Evolutionary conservation across 23 tunicate genomes (phyloP).

Genomic region (Oikopleura dioica): DNA sequence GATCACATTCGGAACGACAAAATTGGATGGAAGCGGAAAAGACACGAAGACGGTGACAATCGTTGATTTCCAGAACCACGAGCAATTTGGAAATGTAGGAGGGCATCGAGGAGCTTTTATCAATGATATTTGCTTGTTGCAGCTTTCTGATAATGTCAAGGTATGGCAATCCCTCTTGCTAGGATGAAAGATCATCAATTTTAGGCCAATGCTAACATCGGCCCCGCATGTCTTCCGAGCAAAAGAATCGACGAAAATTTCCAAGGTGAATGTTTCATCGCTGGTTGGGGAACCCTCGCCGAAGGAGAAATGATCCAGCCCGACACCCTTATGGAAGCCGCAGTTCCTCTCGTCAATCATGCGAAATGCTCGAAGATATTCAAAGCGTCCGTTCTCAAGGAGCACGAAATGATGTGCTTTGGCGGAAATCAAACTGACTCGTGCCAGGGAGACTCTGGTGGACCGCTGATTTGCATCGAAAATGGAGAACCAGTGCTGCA

Average conservation of each 20-base stretch:
- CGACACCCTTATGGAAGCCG: not conserved
- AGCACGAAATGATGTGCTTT: not conserved
- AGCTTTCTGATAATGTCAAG: not conserved
- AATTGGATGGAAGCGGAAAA: not conserved
- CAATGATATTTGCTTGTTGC: not conserved
- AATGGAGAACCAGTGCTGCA: not conserved
- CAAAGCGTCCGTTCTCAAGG: not conserved
- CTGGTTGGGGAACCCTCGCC: not conserved
- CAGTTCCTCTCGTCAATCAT: not conserved
- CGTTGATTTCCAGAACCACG: not conserved
- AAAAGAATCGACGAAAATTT: not conserved
- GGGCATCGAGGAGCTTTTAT: not conserved
- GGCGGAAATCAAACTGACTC: not conserved
- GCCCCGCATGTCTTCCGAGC: not conserved
- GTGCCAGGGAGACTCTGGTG: not conserved
- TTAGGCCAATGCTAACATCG: not conserved
- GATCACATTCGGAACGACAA: not conserved
- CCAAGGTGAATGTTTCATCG: not conserved
- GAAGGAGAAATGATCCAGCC: not conserved
- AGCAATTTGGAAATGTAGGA: not conserved
- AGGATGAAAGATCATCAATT: too few species aligned
- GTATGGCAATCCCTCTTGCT: too few species aligned
- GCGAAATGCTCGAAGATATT: not conserved
- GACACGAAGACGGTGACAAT: not conserved
- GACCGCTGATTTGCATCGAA: not conserved